Evolutionary conservation across 2,888 invertebrate species (phyloP).

Genomic region (Byasa hedistus): DNA sequence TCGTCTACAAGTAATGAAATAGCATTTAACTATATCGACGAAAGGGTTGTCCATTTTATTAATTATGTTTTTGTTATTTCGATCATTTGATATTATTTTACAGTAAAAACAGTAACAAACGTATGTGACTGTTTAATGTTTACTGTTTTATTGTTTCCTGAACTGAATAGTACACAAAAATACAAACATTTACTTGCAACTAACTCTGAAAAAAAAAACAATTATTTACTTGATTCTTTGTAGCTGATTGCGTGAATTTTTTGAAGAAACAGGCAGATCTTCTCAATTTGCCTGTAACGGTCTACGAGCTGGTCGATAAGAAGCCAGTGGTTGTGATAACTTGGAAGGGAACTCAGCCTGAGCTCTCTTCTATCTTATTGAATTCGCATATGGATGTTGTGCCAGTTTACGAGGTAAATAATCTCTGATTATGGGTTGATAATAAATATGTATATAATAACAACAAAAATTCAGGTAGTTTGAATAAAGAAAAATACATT

Average conservation of each 20-base stretch:
- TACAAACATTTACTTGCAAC: no score
- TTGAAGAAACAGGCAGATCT: conserved; percentile 84
- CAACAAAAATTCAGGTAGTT: neutral
- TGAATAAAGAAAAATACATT: neutral
- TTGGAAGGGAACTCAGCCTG: conserved; percentile 87
- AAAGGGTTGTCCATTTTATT: no score
- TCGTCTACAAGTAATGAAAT: no score
- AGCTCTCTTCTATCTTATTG: conserved; percentile 86
- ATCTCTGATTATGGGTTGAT: neutral
- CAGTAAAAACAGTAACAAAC: no score
- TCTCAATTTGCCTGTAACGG: conserved; percentile 82
- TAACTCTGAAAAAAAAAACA: no score
- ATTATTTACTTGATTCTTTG: conserved; percentile 31
- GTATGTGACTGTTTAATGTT: no score
- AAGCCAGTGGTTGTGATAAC: conserved; percentile 91
- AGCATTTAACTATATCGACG: no score
- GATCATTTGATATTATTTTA: no score
- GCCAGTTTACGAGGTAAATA: conserved; percentile 88
- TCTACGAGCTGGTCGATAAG: conserved; percentile 72
- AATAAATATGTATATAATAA: neutral
- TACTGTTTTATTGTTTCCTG: no score
- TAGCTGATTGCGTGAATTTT: conserved; percentile 86
- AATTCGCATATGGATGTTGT: conserved; percentile 98
- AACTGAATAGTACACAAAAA: no score
- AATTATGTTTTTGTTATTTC: no score